Evolutionary conservation across 1,140 invertebrate genomes (phyloP).

Genomic region (Pseudoatta argentina): DNA sequence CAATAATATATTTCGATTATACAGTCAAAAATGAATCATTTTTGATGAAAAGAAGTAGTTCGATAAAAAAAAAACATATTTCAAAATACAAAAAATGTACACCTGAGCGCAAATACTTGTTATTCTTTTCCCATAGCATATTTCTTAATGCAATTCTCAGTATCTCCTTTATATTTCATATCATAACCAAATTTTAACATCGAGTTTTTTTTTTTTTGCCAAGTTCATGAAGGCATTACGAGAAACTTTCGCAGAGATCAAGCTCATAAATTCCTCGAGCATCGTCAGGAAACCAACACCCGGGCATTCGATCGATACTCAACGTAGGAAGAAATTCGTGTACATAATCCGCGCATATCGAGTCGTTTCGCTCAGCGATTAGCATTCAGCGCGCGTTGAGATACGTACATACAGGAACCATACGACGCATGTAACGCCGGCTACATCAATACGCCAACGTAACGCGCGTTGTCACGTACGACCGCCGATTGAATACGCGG

Average conservation of each 20-base stretch:
- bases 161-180: background rate
- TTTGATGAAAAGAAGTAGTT: background rate
- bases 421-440: constrained; percentile 60
- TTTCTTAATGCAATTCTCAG: background rate
- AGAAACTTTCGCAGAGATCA: constrained; percentile 15
- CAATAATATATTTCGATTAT: background rate
- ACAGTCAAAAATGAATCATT: background rate
- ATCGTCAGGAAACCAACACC: constrained; percentile 23
- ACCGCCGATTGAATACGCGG: constrained; percentile 56
- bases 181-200: background rate
- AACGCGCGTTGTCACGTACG: constrained; percentile 43
- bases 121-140: background rate
- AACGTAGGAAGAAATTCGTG: constrained; percentile 55
- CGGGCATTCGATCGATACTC: constrained; percentile 26
- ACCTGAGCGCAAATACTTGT: background rate
- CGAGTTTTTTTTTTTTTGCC: background rate
- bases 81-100: background rate
- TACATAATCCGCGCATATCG: constrained; percentile 57
- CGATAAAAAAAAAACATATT: background rate
- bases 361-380: constrained; percentile 40
- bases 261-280: constrained; percentile 33
- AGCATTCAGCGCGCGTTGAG: constrained; percentile 52
- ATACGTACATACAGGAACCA: constrained; percentile 67
- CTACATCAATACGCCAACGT: constrained; percentile 67
- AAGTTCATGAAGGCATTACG: background rate